Evolutionary conservation across 2,113 vertebrate species (phyloP).

Genomic region (Pelmatolapia mariae): DNA sequence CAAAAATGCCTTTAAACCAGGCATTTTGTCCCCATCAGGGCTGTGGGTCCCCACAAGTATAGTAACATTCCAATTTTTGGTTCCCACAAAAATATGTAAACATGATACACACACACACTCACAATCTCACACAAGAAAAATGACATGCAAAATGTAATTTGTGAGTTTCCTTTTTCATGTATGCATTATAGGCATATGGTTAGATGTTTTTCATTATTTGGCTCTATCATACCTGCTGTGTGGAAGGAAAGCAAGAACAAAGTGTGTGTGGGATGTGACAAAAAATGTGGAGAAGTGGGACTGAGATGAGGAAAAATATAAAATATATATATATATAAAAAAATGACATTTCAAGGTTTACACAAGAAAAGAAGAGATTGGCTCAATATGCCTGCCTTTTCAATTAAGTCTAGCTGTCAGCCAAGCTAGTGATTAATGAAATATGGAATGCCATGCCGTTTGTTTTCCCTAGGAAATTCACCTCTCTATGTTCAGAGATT

Average conservation of each 20-base stretch:
- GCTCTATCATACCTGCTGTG: neutral
- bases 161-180: neutral
- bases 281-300: neutral
- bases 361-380: neutral
- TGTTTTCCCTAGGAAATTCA: slow-evolving; percentile 43
- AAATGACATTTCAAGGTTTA: neutral
- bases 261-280: neutral
- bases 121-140: neutral
- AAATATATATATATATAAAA: neutral
- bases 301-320: neutral
- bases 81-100: neutral
- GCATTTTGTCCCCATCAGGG: neutral
- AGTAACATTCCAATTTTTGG: neutral
- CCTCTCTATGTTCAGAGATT: neutral
- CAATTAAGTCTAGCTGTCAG: slow-evolving; percentile 48
- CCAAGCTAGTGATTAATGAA: slow-evolving; percentile 50
- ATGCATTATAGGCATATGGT: neutral
- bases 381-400: slow-evolving; percentile 12
- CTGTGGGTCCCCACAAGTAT: neutral
- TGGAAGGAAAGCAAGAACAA: neutral
- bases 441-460: slow-evolving; percentile 30
- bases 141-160: neutral
- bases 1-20: neutral
- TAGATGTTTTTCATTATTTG: neutral
- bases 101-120: neutral